Base-by-base conservation (phyloP, 1,140 invertebrate genomes). In the Cyclina sinensis region DNA sequence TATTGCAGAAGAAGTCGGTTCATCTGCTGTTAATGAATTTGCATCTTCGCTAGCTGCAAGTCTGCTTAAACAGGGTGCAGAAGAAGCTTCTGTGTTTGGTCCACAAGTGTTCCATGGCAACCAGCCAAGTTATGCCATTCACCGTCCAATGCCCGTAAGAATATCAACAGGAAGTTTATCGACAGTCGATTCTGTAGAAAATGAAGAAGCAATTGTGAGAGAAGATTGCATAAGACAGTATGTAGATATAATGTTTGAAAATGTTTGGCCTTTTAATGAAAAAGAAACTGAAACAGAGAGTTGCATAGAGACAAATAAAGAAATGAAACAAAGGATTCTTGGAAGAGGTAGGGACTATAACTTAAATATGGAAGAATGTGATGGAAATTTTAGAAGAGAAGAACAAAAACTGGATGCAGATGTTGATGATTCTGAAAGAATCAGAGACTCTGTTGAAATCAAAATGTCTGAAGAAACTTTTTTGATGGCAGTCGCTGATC, bases 1-100 rank as follows among this genome's bases (percentile, higher is more conserved):
- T 14, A 95, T 95, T 18, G 90, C 91, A 65, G 94, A 95, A 86
- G 94, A 95, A 65, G 87, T 83, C 12, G 86, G 80, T 59, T 81
- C 51, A 32, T 51, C 91, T 4, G 54, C 73, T 30, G 62, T 94
- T 16, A 84, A 73, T 12, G 93, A 94, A 51, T 94, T 92, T 89
- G 94, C 94, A 37, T 80, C 90, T 21, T 89, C 68, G 18, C 87
- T 94, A 48, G 92, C 90, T 0, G 59, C 82, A 7, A 83, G 59
- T 27, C 79, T 94, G 39, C 74, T 94, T 76, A 73, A 91, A 24
- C 92, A 94, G 51, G 92, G 93, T 12, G 91, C 92, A 1, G 21
- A 27, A 21, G 86, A 76, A n/a, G 80, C 80, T 16, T 68, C 46
- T 4, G 37, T 37, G 16, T 39, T 48, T 27, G 46, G 18, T 7